A percentile compares a stretch with the other conserved stretches of the same genome.
phyloP scores from a whole-genome alignment of 2,797 vertebrate genomes.

The Ispidina lecontei region DNA sequence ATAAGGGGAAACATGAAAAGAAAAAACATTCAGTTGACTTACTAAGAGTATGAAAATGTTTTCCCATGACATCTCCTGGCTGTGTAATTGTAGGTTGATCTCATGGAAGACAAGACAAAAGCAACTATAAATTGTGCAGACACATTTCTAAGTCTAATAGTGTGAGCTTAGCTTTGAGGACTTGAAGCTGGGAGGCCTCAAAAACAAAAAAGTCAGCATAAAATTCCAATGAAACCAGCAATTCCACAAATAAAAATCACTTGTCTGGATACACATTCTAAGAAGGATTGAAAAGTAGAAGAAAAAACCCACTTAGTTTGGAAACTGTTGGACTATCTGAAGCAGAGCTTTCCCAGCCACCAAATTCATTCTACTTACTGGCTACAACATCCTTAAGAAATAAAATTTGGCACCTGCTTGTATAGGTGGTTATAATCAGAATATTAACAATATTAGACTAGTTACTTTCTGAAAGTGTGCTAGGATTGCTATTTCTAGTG shows the following conservation, averaged over 20 bases:
- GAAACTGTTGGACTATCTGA: neutral
- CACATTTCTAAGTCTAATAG: neutral
- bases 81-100: neutral
- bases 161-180: neutral
- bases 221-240: neutral
- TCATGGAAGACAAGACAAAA: neutral
- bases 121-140: neutral
- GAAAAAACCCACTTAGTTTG: neutral
- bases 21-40: neutral
- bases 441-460: neutral
- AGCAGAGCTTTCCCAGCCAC: neutral
- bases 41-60: neutral
- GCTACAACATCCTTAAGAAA: neutral
- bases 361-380: neutral
- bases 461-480: neutral
- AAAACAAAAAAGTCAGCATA: neutral
- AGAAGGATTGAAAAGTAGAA: rapidly evolving
- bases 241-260: neutral
- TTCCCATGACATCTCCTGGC: neutral
- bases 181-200: neutral
- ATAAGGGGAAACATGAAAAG: neutral
- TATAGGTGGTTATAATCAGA: neutral
- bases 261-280: neutral
- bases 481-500: neutral
- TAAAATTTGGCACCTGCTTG: neutral